Percentiles rank a stretch among this genome's conserved stretches.
These are phyloP conservation scores for Palythoa grandiflora DNA, from an alignment of 92 coral and sea anemone species.

Conservation along the genomic window DNA sequence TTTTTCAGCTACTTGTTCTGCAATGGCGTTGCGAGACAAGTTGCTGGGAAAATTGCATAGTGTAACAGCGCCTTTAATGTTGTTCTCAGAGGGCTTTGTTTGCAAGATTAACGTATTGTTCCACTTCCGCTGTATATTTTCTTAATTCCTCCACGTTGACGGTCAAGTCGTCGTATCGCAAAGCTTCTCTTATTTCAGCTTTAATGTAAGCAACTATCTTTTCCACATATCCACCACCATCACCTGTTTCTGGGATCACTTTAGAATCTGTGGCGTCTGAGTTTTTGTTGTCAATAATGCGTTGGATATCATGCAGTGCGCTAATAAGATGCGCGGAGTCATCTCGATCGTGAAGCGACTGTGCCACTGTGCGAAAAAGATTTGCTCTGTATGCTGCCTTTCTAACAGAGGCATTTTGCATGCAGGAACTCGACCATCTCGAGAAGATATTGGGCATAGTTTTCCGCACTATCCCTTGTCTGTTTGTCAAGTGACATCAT, in stretches of 20 bases:
- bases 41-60: too few relatives aligned
- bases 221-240: background rate
- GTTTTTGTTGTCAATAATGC: background rate
- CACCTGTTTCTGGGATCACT: background rate
- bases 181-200: background rate
- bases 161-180: conserved; percentile 1
- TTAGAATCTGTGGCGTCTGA: background rate
- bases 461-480: background rate
- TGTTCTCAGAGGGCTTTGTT: background rate
- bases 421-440: conserved; percentile 20
- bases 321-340: conserved; percentile 1
- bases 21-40: too few relatives aligned
- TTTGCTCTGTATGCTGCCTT: conserved; percentile 17
- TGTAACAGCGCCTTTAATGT: background rate
- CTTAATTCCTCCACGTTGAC: conserved; percentile 23
- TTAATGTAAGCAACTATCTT: conserved; percentile 10
- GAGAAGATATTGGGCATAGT: background rate
- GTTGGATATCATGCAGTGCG: background rate
- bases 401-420: conserved; percentile 3
- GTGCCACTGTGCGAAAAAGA: conserved; percentile 18
- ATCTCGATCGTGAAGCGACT: background rate
- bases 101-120: background rate
- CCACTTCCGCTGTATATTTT: conserved; percentile 5
- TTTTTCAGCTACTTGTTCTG: too few relatives aligned
- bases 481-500: conserved; percentile 19